Evolutionary conservation across 2,113 vertebrate genomes (phyloP).

Genomic region (Gavia stellata): DNA sequence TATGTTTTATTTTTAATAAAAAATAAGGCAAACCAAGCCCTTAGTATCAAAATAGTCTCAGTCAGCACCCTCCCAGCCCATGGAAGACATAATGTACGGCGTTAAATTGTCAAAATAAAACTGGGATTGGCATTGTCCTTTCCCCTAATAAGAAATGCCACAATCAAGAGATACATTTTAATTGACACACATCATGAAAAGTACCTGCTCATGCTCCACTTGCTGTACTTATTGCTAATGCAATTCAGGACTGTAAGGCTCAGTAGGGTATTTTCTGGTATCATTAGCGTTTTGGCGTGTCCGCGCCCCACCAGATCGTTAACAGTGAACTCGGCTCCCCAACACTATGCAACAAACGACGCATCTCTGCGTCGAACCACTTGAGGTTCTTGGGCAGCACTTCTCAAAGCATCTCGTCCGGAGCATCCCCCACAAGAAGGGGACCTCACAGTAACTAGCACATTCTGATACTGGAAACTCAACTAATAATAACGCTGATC

Average conservation of each 20-base stretch:
- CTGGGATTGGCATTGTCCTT: not conserved
- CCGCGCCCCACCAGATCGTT: fast-evolving
- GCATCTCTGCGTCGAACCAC: fast-evolving
- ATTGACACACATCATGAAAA: not conserved
- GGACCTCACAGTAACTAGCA: not conserved
- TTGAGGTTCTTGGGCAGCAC: not conserved
- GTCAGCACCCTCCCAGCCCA: not conserved
- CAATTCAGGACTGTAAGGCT: not conserved
- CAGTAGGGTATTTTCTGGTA: not conserved
- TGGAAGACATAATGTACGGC: not conserved
- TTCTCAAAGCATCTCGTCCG: not conserved
- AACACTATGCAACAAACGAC: fast-evolving
- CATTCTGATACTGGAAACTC: not conserved
- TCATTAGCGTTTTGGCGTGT: fast-evolving
- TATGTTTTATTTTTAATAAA: constrained; percentile 34
- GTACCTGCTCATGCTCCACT: not conserved
- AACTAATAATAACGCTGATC: not conserved
- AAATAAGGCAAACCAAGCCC: not conserved
- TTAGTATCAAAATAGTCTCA: not conserved
- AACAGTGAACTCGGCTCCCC: not conserved
- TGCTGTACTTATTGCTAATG: not conserved
- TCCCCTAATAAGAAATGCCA: not conserved
- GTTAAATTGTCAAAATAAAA: not conserved
- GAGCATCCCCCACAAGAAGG: not conserved
- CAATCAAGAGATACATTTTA: not conserved